Conservation (phyloP, 2,888 invertebrate genomes). For the Eristalinus aeneus region DNA sequence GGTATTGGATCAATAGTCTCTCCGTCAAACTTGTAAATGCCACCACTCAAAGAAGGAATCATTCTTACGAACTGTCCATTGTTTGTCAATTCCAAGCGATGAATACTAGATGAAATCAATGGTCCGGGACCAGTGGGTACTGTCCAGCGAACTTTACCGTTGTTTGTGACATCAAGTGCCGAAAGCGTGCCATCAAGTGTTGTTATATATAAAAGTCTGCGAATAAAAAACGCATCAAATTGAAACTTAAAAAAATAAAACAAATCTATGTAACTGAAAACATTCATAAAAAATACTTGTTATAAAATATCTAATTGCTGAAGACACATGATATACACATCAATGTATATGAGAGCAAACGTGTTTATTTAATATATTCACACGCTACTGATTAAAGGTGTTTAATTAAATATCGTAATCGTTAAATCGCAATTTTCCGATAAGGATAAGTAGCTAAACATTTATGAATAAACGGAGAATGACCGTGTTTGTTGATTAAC, state of each 20-base stretch:
- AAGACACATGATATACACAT: background rate
- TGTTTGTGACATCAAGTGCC: slow-evolving; percentile 87
- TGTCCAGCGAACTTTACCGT: slow-evolving; percentile 89
- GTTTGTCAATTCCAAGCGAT: slow-evolving; percentile 90
- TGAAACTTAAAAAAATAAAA: slow-evolving; percentile 9
- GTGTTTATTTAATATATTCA: background rate
- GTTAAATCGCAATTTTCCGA: background rate
- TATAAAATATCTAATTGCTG: slow-evolving; percentile 24
- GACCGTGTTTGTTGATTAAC: too few relatives aligned
- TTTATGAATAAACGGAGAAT: too few relatives aligned
- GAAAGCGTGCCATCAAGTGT: slow-evolving; percentile 94
- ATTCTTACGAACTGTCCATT: slow-evolving; percentile 93
- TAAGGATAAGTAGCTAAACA: background rate
- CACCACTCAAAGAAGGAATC: slow-evolving; percentile 96
- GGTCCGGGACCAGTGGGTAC: slow-evolving; percentile 88
- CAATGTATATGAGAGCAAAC: background rate
- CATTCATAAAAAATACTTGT: background rate
- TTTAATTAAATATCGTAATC: background rate
- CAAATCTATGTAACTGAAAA: slow-evolving; percentile 1
- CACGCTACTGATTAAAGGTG: background rate
- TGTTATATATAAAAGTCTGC: slow-evolving; percentile 90
- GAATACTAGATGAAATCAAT: slow-evolving; percentile 93
- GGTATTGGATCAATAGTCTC: slow-evolving; percentile 93
- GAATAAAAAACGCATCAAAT: background rate
- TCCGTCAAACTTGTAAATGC: slow-evolving; percentile 95